These are phyloP conservation scores for Crematogaster levior DNA, from an alignment of 2,888 invertebrate genomes.

Conservation along the genomic window DNA sequence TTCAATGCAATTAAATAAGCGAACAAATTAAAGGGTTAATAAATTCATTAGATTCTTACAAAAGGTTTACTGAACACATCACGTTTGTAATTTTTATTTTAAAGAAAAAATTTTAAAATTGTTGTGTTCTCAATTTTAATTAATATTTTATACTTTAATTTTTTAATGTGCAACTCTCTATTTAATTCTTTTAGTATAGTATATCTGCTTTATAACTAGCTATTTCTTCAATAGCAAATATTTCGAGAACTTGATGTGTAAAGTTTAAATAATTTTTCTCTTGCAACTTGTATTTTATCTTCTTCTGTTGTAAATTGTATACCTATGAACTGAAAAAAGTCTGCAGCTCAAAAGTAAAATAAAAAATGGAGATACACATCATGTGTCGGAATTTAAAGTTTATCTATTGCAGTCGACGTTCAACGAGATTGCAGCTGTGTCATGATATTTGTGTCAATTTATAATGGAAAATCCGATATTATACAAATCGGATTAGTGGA, in stretches of 20 bases:
- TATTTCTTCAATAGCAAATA: not conserved
- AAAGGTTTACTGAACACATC: not conserved
- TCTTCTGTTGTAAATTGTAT: not conserved
- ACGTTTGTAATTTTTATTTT: not conserved
- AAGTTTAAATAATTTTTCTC: not conserved
- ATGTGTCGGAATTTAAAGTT: conserved; percentile 10
- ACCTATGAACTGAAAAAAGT: not conserved
- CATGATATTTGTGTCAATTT: conserved; percentile 26
- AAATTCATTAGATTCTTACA: not conserved
- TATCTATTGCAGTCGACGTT: not conserved
- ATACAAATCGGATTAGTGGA: conserved; percentile 48
- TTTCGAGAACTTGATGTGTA: not conserved
- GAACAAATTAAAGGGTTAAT: not conserved
- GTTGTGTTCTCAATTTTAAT: not conserved
- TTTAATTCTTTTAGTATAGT: not conserved
- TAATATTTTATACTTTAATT: not conserved
- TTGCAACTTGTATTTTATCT: not conserved
- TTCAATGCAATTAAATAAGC: not conserved
- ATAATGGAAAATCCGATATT: conserved; percentile 50
- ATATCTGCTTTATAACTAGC: not conserved
- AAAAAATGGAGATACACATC: not conserved
- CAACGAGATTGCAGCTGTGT: conserved; percentile 19
- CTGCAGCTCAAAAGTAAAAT: not conserved
- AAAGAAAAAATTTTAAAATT: not conserved
- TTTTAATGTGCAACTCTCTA: not conserved